These are phyloP conservation scores for Delphinapterus leucas DNA, from an alignment of 2,113 vertebrate genomes.

Conservation along the genomic window DNA sequence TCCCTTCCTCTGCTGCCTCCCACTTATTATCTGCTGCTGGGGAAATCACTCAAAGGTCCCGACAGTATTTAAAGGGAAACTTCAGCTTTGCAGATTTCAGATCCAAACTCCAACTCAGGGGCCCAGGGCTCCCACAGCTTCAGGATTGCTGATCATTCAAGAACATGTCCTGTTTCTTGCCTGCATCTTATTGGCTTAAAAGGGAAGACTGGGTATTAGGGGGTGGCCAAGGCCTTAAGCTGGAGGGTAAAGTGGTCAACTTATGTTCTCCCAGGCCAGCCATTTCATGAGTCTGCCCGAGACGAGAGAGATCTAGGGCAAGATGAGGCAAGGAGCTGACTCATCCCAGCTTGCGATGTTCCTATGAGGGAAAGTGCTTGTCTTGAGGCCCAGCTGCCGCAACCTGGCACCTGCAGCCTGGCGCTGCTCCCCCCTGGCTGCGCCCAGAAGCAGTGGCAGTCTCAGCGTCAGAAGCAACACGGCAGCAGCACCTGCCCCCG, in stretches of 20 bases:
- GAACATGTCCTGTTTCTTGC: neutral
- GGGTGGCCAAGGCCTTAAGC: neutral
- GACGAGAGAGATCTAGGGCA: neutral
- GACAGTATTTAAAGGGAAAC: neutral
- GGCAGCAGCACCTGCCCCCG: neutral
- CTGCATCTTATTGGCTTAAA: neutral
- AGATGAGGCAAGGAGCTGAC: neutral
- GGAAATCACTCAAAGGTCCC: neutral
- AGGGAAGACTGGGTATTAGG: neutral
- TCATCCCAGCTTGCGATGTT: neutral
- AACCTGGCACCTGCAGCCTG: constrained; percentile 59
- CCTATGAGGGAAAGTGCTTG: neutral
- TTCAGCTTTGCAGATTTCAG: neutral
- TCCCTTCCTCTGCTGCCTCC: neutral
- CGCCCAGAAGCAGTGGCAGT: neutral
- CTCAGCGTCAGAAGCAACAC: neutral
- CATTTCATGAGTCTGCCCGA: neutral
- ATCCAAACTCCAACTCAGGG: neutral
- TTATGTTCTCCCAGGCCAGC: neutral
- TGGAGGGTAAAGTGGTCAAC: neutral
- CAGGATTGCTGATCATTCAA: neutral
- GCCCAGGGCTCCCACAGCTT: neutral
- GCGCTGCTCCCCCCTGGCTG: neutral
- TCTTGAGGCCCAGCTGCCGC: constrained; percentile 34
- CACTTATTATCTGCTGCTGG: neutral